These are phyloP conservation scores for Aldabrachelys gigantea DNA, from an alignment of 2,113 vertebrate genomes.

Conservation along the genomic window DNA sequence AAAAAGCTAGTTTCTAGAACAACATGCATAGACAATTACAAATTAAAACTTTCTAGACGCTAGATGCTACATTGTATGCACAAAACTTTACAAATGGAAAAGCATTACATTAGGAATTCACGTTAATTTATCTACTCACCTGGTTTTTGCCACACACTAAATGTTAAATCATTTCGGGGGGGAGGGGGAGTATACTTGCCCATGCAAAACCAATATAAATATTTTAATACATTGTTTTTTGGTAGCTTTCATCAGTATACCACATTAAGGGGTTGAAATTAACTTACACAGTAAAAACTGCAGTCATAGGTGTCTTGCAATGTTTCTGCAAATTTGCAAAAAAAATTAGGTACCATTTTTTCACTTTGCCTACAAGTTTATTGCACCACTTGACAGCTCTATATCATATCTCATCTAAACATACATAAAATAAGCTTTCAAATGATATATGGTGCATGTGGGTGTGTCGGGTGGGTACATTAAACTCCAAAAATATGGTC, in stretches of 20 bases:
- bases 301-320: neutral
- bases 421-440: neutral
- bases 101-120: too few species aligned
- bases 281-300: neutral
- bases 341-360: neutral
- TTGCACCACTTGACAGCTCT: neutral
- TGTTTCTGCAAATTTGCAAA: neutral
- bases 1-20: too few species aligned
- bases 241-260: neutral
- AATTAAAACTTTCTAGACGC: too few species aligned
- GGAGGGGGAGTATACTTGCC: neutral
- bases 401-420: neutral
- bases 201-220: neutral
- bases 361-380: neutral
- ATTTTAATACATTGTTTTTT: neutral
- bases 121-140: too few species aligned
- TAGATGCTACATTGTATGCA: too few species aligned
- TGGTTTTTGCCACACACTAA: neutral
- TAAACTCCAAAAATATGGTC: neutral
- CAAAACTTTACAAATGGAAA: too few species aligned
- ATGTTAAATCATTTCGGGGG: neutral
- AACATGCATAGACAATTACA: too few species aligned
- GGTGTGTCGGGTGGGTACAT: neutral
- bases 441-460: neutral
- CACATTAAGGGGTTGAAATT: neutral